Evolutionary conservation across 1,140 invertebrate genomes (phyloP).

Genomic region (Vanessa tameamea): DNA sequence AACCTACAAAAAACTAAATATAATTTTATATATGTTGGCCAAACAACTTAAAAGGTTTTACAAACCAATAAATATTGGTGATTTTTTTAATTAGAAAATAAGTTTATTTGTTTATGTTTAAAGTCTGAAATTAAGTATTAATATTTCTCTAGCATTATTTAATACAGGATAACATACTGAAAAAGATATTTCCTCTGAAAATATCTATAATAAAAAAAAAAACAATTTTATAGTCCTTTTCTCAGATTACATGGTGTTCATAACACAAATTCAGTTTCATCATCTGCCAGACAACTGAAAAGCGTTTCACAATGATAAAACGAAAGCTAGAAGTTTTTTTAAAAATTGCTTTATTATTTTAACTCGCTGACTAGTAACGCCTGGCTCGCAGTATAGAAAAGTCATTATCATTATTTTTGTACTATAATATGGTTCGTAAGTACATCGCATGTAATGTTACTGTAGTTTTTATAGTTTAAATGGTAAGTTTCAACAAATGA

Average conservation of each 20-base stretch:
- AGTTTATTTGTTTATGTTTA: not conserved
- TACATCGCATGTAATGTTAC: conserved; percentile 14
- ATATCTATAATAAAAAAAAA: conserved; percentile 11
- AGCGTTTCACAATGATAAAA: conserved; percentile 8
- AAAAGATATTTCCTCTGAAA: conserved; percentile 24
- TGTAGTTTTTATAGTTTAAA: conserved; percentile 3
- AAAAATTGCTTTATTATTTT: conserved; percentile 39
- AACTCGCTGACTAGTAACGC: conserved; percentile 59
- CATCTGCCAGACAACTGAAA: not conserved
- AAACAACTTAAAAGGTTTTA: not conserved
- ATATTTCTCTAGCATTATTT: conserved; percentile 5
- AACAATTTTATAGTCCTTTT: not conserved
- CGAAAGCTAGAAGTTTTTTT: conserved; percentile 51
- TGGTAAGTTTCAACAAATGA: not conserved
- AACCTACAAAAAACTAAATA: not conserved
- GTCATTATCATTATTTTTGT: conserved; percentile 40
- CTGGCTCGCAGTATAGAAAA: conserved; percentile 35
- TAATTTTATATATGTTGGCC: not conserved
- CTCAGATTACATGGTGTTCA: not conserved
- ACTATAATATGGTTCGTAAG: conserved; percentile 39
- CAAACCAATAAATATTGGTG: not conserved
- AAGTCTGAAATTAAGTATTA: not conserved
- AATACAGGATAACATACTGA: conserved; percentile 4
- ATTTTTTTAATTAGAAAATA: not conserved
- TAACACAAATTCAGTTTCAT: not conserved